Conservation (phyloP, 2,113 vertebrate species). For the Ophiodon elongatus region DNA sequence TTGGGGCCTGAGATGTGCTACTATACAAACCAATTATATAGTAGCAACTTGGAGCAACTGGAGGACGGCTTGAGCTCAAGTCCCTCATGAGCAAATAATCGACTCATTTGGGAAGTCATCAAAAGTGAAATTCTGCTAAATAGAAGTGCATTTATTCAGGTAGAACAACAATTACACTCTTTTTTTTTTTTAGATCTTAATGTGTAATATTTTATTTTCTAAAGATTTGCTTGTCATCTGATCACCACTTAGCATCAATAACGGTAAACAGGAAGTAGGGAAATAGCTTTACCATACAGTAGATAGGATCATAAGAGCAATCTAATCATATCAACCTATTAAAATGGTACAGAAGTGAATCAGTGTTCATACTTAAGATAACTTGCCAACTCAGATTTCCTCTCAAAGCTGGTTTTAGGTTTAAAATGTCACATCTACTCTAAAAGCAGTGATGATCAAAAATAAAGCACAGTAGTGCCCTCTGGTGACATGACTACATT, state of each 20-base stretch:
- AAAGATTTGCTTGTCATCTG: slow-evolving; percentile 40
- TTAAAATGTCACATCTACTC: slow-evolving; percentile 50
- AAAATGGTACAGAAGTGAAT: slow-evolving; percentile 31
- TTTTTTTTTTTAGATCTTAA: slow-evolving; percentile 41
- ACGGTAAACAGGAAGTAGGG: slow-evolving; percentile 37
- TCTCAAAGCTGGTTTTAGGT: slow-evolving; percentile 38
- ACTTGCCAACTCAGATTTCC: slow-evolving; percentile 28
- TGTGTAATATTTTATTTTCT: slow-evolving; percentile 23
- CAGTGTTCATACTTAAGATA: slow-evolving; percentile 21
- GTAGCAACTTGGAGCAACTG: slow-evolving; percentile 21
- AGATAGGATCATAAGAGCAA: slow-evolving; percentile 27
- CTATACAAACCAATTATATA: slow-evolving; percentile 37
- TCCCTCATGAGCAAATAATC: slow-evolving; percentile 48
- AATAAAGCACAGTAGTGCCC: slow-evolving; percentile 82
- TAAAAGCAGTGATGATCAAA: slow-evolving; percentile 68
- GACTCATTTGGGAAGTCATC: slow-evolving; percentile 28
- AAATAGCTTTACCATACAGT: slow-evolving; percentile 26
- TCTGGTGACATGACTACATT: slow-evolving; percentile 80
- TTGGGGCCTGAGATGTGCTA: slow-evolving; percentile 31
- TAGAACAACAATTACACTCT: slow-evolving; percentile 37
- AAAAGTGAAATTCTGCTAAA: slow-evolving; percentile 46
- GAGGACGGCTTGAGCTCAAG: not conserved
- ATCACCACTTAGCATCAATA: slow-evolving; percentile 39
- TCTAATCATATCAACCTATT: slow-evolving; percentile 29
- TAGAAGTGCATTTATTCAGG: slow-evolving; percentile 16